These are phyloP conservation scores for Lagenorhynchus albirostris DNA, from an alignment of 2,113 vertebrate species.

Conservation along the genomic window DNA sequence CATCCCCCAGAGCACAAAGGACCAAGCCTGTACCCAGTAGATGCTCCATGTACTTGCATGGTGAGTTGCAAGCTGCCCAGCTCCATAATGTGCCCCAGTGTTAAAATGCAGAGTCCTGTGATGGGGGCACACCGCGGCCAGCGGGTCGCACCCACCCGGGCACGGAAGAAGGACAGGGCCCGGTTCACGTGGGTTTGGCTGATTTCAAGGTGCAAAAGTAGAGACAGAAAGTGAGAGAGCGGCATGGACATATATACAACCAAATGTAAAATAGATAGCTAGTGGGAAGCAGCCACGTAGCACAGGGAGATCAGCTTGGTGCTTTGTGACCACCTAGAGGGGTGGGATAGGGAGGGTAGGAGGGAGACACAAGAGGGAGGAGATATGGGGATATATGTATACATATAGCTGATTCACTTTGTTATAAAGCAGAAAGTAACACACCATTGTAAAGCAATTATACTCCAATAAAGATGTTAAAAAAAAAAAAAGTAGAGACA, in stretches of 20 bases:
- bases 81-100: not conserved
- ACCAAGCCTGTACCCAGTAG: not conserved
- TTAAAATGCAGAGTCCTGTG: not conserved
- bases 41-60: not conserved
- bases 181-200: accelerated
- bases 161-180: not conserved
- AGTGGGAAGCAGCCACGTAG: too few relatives aligned
- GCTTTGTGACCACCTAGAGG: too few relatives aligned
- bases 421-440: too few relatives aligned
- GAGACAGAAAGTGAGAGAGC: not conserved
- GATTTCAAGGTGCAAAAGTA: not conserved
- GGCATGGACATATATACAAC: too few relatives aligned
- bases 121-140: accelerated
- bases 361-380: too few relatives aligned
- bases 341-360: too few relatives aligned
- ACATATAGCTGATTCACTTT: too few relatives aligned
- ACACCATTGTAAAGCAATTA: too few relatives aligned
- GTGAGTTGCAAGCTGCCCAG: not conserved
- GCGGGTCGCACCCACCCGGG: accelerated
- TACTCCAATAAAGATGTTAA: too few relatives aligned
- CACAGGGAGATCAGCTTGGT: too few relatives aligned
- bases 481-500: not conserved
- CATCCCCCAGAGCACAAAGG: not conserved
- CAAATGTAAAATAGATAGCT: too few relatives aligned
- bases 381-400: too few relatives aligned